Evolutionary conservation across 2,113 vertebrate species (phyloP).

Genomic region (Actenoides hombroni): DNA sequence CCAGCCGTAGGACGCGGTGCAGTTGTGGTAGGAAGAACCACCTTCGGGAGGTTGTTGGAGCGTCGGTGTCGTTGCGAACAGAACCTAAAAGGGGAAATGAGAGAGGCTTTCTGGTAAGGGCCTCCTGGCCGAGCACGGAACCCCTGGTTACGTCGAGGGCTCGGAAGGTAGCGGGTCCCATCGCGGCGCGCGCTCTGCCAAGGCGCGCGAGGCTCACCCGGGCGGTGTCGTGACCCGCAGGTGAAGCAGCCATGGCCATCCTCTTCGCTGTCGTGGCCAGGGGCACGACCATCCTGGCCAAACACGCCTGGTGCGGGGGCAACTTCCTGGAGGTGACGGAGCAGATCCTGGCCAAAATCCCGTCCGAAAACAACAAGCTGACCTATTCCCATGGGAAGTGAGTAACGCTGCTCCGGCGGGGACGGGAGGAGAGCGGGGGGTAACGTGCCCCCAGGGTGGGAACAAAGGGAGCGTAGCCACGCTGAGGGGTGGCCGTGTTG

Average conservation of each 20-base stretch:
- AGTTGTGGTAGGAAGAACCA: background rate
- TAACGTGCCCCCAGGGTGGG: accelerated
- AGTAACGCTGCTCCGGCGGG: background rate
- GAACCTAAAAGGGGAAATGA: background rate
- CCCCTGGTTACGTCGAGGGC: background rate
- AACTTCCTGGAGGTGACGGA: slow-evolving; percentile 98
- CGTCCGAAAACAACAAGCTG: slow-evolving; percentile 96
- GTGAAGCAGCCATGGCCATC: slow-evolving; percentile 88
- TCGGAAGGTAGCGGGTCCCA: background rate
- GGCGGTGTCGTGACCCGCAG: background rate
- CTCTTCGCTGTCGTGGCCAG: slow-evolving; percentile 95
- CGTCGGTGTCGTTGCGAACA: accelerated
- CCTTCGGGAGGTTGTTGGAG: accelerated
- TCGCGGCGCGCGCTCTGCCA: background rate
- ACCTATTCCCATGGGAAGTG: slow-evolving; percentile 97
- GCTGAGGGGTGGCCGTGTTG: accelerated
- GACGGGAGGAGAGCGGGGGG: background rate
- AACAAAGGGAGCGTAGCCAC: accelerated
- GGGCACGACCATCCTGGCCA: slow-evolving; percentile 95
- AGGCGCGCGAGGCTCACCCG: accelerated
- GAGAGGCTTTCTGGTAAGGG: background rate
- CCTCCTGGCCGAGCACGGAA: background rate
- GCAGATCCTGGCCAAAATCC: slow-evolving; percentile 95
- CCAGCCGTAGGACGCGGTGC: background rate
- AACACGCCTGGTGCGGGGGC: slow-evolving; percentile 93